Evolutionary conservation across 2,113 vertebrate genomes (phyloP).

Genomic region (Oryzias curvinotus): DNA sequence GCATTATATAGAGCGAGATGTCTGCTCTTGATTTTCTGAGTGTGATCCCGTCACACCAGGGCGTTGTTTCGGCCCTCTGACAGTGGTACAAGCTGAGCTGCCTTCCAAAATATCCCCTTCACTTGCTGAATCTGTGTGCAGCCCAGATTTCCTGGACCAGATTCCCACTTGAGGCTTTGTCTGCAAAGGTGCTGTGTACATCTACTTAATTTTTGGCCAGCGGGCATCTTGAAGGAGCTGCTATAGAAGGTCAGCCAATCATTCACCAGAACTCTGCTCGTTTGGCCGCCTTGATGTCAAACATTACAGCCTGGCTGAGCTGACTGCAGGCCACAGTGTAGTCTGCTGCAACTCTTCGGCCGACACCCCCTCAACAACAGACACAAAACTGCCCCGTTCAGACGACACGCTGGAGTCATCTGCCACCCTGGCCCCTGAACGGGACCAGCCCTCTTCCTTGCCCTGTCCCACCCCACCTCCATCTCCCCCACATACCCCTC

Average conservation of each 20-base stretch:
- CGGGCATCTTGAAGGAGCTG: background rate
- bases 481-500: slow-evolving; percentile 43
- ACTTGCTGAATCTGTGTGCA: slow-evolving; percentile 19
- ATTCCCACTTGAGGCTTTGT: background rate
- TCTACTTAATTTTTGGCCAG: background rate
- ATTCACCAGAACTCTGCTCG: slow-evolving; percentile 1
- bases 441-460: slow-evolving; percentile 77
- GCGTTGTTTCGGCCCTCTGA: slow-evolving; percentile 48
- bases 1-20: slow-evolving; percentile 46
- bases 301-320: background rate
- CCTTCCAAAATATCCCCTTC: slow-evolving; percentile 17
- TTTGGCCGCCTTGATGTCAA: slow-evolving; percentile 16
- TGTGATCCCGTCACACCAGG: slow-evolving; percentile 20
- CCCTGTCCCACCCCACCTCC: slow-evolving; percentile 72
- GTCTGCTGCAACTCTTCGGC: background rate
- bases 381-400: slow-evolving; percentile 20
- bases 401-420: slow-evolving; percentile 72
- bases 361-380: slow-evolving; percentile 2
- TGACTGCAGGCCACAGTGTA: background rate
- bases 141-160: slow-evolving; percentile 26
- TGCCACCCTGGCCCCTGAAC: slow-evolving; percentile 83
- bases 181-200: slow-evolving; percentile 8
- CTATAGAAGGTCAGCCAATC: background rate
- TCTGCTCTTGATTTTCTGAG: slow-evolving; percentile 18
- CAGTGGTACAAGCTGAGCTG: slow-evolving; percentile 47